Evolutionary conservation across 1,140 invertebrate genomes (phyloP), one percentile per base, ranked within the genome.

Genomic region (Bombus cullumanus): DNA sequence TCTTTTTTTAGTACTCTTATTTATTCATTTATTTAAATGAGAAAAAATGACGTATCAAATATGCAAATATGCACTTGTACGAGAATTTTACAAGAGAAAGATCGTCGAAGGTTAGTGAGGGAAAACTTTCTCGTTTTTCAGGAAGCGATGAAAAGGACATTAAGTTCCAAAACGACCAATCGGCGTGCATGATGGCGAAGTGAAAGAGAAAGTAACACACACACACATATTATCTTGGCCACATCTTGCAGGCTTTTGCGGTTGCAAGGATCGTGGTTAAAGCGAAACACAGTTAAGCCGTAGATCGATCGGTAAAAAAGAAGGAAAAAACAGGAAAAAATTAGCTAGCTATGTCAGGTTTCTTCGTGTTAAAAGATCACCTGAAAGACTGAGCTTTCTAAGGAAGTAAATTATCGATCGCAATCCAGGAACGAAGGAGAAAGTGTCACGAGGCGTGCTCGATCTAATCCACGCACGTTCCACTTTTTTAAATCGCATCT

Each of bases 151-250:
- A 74, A 53, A 53, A 68, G 41, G 8, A 25, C 41, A 39, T 77
- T n/a, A 9, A 83, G 12, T 73, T 66, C 68, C 12, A 31, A 68
- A 57, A 13, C 47, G 22, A 41, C 28, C 88, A 57, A 89, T 81
- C 82, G 59, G 1, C 64, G 25, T 28, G 43, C 66, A 8, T 18
- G 39, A 31, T 86, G 37, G 34, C 62, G 28, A 87, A 85, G 41
- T 71, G 82, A 90, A 90, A 90, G 89, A 90, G 86, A 90, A 87
- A 90, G 89, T 87, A 66, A 87, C 53, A 18, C 64, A 66, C 64
- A 31, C 62, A n/a, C n/a, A 64, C 13, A 64, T 10, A 66, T 12
- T n/a, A 59, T n/a, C 25, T 80, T 69, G 15, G 37, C 62, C 47
- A 88, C 76, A 68, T 83, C 47, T 57, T 10, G 31, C 31, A 31